Evolutionary conservation across 2,888 invertebrate genomes (phyloP).

Genomic region (Escarpia spicata): DNA sequence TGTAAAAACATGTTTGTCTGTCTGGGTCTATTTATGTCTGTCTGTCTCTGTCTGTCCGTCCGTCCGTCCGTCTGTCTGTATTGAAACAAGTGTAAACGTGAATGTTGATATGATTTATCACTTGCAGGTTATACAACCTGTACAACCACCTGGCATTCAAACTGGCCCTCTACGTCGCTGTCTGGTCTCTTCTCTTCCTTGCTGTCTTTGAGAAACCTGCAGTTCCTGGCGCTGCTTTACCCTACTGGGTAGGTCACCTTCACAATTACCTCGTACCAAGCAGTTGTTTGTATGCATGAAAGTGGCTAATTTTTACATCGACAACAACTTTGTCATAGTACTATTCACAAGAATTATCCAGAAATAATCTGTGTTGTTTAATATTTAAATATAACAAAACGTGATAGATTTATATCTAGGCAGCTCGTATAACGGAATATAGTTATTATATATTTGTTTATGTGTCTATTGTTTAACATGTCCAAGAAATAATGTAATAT

Average conservation of each 20-base stretch:
- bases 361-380: no score
- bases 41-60: not conserved
- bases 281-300: not conserved
- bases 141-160: slow-evolving; percentile 61
- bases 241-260: slow-evolving; percentile 57
- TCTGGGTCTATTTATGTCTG: no score
- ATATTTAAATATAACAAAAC: no score
- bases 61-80: not conserved
- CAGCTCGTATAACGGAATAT: no score
- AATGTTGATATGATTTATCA: not conserved
- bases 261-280: not conserved
- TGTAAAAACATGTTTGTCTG: not conserved
- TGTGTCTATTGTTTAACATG: no score
- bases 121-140: slow-evolving; percentile 59
- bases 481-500: no score
- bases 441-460: no score
- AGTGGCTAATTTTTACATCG: not conserved
- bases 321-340: no score
- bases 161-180: slow-evolving; percentile 57
- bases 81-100: not conserved
- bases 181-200: slow-evolving; percentile 58
- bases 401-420: no score
- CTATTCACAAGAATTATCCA: no score
- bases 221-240: slow-evolving; percentile 53
- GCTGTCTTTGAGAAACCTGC: slow-evolving; percentile 65